phyloP scores from a whole-genome alignment of 2,113 vertebrate species.

The Esox niger region DNA sequence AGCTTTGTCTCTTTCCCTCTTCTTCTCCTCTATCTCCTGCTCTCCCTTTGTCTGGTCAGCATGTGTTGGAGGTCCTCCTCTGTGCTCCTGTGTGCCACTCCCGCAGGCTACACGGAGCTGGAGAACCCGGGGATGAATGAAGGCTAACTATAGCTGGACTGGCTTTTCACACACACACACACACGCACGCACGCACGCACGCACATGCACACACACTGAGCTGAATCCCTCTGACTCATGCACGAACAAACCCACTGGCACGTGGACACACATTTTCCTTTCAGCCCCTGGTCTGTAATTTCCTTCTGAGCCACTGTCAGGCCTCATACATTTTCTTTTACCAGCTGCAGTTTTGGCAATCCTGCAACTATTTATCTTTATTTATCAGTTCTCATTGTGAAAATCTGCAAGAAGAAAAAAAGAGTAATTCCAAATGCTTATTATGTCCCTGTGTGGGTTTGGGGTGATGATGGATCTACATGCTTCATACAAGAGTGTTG shows the following conservation, averaged over 20 bases:
- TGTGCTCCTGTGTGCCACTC: not conserved
- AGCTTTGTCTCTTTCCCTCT: conserved; percentile 30
- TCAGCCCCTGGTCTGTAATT: conserved; percentile 15
- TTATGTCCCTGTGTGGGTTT: conserved; percentile 44
- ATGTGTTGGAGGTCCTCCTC: not conserved
- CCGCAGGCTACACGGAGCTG: not conserved
- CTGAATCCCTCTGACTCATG: not conserved
- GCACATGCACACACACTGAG: conserved; percentile 7
- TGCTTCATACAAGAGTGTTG: conserved; percentile 28
- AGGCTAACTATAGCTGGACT: not conserved
- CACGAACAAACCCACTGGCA: conserved; percentile 12
- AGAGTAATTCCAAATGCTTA: conserved; percentile 41
- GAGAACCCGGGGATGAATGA: conserved; percentile 3
- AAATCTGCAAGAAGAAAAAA: conserved; percentile 44
- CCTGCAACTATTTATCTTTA: conserved; percentile 23
- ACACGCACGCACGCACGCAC: conserved; percentile 9
- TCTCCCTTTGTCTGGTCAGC: not conserved
- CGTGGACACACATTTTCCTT: conserved; percentile 1
- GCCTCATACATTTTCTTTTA: conserved; percentile 22
- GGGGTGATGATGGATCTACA: conserved; percentile 49
- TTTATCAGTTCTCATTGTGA: conserved; percentile 44
- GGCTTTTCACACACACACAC: conserved; percentile 9
- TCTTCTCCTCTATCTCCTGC: conserved; percentile 17
- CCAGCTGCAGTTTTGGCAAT: conserved; percentile 31
- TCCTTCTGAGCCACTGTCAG: conserved; percentile 6